These are phyloP conservation scores for Cynodonichthys magdalenae DNA, from an alignment of 2,797 vertebrate genomes.

Conservation along the genomic window DNA sequence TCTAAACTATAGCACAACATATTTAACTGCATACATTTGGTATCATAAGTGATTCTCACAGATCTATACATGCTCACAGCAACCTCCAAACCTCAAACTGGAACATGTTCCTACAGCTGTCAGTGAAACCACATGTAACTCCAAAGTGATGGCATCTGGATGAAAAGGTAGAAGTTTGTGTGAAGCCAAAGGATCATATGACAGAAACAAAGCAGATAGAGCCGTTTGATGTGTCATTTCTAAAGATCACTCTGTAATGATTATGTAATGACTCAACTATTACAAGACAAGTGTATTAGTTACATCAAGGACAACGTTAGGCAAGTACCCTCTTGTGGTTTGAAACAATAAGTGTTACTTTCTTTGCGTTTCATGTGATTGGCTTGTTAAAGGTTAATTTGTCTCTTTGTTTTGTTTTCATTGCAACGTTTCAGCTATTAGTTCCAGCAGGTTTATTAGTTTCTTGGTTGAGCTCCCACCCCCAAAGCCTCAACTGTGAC, in stretches of 20 bases:
- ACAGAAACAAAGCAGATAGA: slow-evolving; percentile 5
- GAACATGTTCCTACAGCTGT: background rate
- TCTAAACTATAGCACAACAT: too few relatives aligned
- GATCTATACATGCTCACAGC: too few relatives aligned
- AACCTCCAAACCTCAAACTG: too few relatives aligned
- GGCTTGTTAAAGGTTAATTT: slow-evolving; percentile 17
- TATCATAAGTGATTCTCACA: too few relatives aligned
- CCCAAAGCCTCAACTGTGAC: slow-evolving; percentile 25
- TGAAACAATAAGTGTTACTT: slow-evolving; percentile 16
- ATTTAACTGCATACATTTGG: too few relatives aligned
- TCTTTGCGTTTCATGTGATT: slow-evolving; percentile 11
- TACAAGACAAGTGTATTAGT: slow-evolving; percentile 22
- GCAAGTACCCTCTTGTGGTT: slow-evolving; percentile 1
- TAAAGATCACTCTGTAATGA: slow-evolving; percentile 11
- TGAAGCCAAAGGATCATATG: slow-evolving; percentile 12
- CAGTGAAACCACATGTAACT: slow-evolving; percentile 1
- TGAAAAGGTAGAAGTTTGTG: slow-evolving; percentile 5
- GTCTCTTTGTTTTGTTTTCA: slow-evolving; percentile 45
- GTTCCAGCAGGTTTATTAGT: slow-evolving; percentile 42
- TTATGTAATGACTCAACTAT: slow-evolving; percentile 29
- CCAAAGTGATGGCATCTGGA: slow-evolving; percentile 5
- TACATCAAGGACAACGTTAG: background rate
- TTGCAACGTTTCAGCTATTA: slow-evolving; percentile 57
- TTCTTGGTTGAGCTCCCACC: slow-evolving; percentile 30
- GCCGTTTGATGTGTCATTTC: slow-evolving; percentile 26